These are phyloP conservation scores for Gonocerus acuteangulatus DNA, from an alignment of 2,888 invertebrate genomes.

Conservation along the genomic window DNA sequence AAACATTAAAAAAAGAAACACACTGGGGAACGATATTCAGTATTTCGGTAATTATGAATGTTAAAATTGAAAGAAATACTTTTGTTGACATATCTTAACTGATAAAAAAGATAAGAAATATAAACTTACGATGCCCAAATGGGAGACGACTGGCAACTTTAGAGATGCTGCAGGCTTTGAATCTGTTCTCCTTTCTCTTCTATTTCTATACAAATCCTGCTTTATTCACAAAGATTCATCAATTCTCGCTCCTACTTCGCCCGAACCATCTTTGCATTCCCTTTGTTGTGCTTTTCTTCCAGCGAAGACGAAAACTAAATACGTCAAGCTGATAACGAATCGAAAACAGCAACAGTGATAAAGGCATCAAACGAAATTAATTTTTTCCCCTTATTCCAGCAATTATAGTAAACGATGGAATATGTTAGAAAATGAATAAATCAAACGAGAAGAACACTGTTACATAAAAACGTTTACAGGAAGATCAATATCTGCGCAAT, in stretches of 20 bases:
- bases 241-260: slow-evolving; percentile 35
- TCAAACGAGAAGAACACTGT: slow-evolving; percentile 17
- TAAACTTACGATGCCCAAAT: neutral
- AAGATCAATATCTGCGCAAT: slow-evolving; percentile 26
- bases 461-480: slow-evolving; percentile 16
- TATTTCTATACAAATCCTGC: slow-evolving; percentile 47
- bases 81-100: neutral
- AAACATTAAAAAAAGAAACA: neutral
- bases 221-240: slow-evolving; percentile 36
- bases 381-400: no score
- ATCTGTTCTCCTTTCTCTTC: slow-evolving; percentile 49
- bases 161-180: neutral
- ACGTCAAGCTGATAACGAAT: neutral
- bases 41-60: neutral
- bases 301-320: neutral
- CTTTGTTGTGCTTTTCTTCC: slow-evolving; percentile 31
- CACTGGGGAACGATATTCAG: neutral
- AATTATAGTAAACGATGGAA: neutral
- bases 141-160: neutral
- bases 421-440: neutral
- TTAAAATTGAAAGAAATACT: neutral
- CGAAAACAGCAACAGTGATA: neutral
- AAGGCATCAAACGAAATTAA: neutral
- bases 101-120: neutral
- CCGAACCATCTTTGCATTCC: slow-evolving; percentile 35